Evolutionary conservation across 2,888 invertebrate genomes (phyloP).

Genomic region (Amaurobius ferox): DNA sequence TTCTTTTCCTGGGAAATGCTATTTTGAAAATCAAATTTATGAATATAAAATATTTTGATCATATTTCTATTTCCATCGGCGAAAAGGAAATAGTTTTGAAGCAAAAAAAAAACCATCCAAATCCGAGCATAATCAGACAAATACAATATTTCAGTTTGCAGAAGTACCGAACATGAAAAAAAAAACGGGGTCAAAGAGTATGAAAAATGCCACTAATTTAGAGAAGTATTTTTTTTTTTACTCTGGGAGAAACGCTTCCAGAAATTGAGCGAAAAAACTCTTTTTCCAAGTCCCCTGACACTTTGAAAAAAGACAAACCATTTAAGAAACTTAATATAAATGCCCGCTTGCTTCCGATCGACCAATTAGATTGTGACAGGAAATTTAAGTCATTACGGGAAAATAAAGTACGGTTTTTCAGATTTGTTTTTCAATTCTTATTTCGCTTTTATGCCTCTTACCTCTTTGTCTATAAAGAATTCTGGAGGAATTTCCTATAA

Average conservation of each 20-base stretch:
- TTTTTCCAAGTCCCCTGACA: background rate
- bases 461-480: too few species aligned
- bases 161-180: too few species aligned
- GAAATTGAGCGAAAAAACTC: background rate
- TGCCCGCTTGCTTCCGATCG: background rate
- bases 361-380: background rate
- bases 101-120: too few species aligned
- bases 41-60: too few species aligned
- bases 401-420: background rate
- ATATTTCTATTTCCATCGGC: too few species aligned
- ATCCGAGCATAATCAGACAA: too few species aligned
- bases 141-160: too few species aligned
- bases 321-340: constrained; percentile 3
- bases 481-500: too few species aligned
- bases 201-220: background rate
- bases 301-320: background rate
- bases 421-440: background rate
- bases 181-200: background rate
- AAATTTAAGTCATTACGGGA: background rate
- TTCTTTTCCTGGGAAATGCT: too few species aligned
- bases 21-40: too few species aligned
- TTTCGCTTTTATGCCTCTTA: too few species aligned
- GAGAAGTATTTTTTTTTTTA: background rate
- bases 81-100: too few species aligned
- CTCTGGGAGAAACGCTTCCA: background rate